Conservation (phyloP, 2,113 vertebrate species). For the Labeo catla region DNA sequence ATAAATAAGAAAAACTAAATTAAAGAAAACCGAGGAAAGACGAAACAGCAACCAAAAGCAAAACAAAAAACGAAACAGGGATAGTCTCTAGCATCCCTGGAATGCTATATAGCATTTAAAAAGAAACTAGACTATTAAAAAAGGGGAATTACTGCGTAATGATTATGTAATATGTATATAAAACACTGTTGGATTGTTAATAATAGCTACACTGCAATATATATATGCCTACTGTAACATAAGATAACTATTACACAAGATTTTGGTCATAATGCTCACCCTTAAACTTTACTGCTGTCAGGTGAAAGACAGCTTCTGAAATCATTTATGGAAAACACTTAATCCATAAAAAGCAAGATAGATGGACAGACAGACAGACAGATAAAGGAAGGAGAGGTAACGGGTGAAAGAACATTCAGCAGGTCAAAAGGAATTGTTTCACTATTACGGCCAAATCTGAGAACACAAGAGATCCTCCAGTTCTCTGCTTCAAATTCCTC, state of each 20-base stretch:
- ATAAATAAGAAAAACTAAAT: no score
- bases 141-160: neutral
- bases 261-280: neutral
- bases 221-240: neutral
- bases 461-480: neutral
- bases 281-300: neutral
- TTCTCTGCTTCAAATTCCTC: slow-evolving; percentile 20
- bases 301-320: neutral
- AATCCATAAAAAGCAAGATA: neutral
- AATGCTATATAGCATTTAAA: neutral
- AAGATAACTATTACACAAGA: neutral
- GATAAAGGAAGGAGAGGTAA: neutral
- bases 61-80: neutral
- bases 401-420: slow-evolving; percentile 7
- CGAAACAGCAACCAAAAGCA: no score
- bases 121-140: neutral
- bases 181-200: neutral
- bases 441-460: neutral
- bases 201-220: neutral
- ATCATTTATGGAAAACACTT: neutral
- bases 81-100: neutral
- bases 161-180: neutral
- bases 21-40: neutral
- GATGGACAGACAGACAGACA: neutral
- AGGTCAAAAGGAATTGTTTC: neutral